A percentile compares a stretch with the other conserved stretches of the same genome.
Evolutionary conservation across 2,797 vertebrate species (phyloP).

Genomic region (Ptychadena robeensis): DNA sequence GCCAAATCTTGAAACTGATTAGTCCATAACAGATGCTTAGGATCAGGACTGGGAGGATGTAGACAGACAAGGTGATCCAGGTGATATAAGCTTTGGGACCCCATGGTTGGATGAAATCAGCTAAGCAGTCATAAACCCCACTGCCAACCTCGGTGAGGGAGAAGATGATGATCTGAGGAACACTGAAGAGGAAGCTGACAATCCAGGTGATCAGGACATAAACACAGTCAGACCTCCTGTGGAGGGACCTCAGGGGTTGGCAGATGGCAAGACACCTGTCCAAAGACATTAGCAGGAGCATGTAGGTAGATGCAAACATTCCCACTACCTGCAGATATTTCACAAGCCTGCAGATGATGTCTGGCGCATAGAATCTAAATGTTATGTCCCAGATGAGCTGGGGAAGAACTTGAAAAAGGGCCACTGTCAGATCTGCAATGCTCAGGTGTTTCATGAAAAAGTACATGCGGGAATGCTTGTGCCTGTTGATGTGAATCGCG

Average conservation of each 20-base stretch:
- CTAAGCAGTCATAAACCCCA: conserved; percentile 94
- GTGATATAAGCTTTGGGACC: conserved; percentile 94
- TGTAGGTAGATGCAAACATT: conserved; percentile 99
- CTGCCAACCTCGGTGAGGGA: conserved; percentile 85
- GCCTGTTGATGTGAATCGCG: conserved; percentile 87
- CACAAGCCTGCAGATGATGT: conserved; percentile 90
- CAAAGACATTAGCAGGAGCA: conserved; percentile 96
- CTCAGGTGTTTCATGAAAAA: conserved; percentile 99
- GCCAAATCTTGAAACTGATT: conserved; percentile 97
- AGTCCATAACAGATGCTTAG: conserved; percentile 90
- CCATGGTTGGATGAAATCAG: conserved; percentile 93
- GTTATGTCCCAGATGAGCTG: conserved; percentile 99
- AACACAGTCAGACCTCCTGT: conserved; percentile 82
- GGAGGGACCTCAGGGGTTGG: conserved; percentile 86
- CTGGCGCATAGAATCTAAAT: conserved; percentile 94
- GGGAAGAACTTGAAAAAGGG: conserved; percentile 94
- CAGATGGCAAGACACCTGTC: conserved; percentile 96
- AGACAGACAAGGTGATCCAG: conserved; percentile 94
- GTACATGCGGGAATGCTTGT: conserved; percentile 93
- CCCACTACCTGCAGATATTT: conserved; percentile 97
- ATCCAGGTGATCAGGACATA: conserved; percentile 90
- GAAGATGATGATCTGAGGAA: conserved; percentile 93
- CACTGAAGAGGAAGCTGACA: conserved; percentile 91
- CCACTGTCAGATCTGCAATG: conserved; percentile 95
- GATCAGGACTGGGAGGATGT: conserved; percentile 90